Conservation (phyloP, 2,113 vertebrate genomes). For the Haemorhous mexicanus region DNA sequence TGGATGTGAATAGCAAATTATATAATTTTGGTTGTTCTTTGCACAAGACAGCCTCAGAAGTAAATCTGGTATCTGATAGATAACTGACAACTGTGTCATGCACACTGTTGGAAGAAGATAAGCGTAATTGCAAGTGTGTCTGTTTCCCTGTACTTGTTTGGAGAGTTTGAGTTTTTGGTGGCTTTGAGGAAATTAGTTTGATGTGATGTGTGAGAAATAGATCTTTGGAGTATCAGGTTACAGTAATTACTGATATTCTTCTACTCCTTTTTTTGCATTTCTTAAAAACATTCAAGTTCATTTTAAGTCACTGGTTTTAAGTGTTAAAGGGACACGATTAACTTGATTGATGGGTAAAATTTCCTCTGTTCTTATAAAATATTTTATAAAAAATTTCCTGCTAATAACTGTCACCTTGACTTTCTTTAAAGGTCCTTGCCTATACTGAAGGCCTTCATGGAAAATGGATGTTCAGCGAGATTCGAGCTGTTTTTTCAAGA, state of each 20-base stretch:
- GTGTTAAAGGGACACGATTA: background rate
- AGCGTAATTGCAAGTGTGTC: background rate
- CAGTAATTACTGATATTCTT: background rate
- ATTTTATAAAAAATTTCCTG: background rate
- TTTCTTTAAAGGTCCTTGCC: constrained; percentile 82
- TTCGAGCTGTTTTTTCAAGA: constrained; percentile 94
- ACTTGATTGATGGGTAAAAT: background rate
- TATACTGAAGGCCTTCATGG: constrained; percentile 97
- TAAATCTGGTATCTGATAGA: background rate
- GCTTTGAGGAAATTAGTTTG: background rate
- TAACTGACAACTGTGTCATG: background rate
- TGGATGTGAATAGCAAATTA: background rate
- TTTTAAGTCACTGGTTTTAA: background rate
- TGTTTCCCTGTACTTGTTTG: background rate
- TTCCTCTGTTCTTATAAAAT: background rate
- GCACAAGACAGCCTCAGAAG: background rate
- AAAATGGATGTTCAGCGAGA: constrained; percentile 99
- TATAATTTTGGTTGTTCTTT: background rate
- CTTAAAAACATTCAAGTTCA: background rate
- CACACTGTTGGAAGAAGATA: background rate
- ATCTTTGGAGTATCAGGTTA: background rate
- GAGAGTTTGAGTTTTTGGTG: background rate
- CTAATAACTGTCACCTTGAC: background rate
- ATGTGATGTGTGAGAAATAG: background rate
- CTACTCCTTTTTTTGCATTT: background rate